phyloP scores from a whole-genome alignment of 23 tunicate genomes.

The Diplosoma virens region DNA sequence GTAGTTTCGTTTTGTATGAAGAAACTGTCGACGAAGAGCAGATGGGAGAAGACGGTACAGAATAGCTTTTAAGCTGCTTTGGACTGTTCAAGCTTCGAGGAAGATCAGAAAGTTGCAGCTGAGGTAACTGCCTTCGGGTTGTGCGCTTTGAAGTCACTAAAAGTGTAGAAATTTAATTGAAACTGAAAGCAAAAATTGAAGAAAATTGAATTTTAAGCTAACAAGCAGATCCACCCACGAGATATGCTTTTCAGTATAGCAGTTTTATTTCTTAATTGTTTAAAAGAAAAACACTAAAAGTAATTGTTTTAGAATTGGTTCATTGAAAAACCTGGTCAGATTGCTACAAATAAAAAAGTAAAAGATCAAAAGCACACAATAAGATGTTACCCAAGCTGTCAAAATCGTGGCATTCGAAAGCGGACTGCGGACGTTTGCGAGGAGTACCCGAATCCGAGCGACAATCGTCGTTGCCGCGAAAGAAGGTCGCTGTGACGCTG shows the following conservation, averaged over 20 bases:
- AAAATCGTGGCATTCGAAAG: neutral
- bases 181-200: too few species aligned
- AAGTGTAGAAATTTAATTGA: too few species aligned
- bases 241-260: too few species aligned
- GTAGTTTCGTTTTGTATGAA: constrained; percentile 59
- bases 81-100: neutral
- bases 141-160: neutral
- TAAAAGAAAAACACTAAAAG: too few species aligned
- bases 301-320: too few species aligned
- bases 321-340: too few species aligned
- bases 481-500: constrained; percentile 51
- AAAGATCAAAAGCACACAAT: too few species aligned
- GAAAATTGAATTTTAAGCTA: too few species aligned
- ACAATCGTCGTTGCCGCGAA: neutral
- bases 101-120: constrained; percentile 17
- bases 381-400: neutral
- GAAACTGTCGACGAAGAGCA: neutral
- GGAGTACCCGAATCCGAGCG: constrained; percentile 27
- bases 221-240: too few species aligned
- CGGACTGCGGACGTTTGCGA: neutral
- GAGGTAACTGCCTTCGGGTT: constrained; percentile 52
- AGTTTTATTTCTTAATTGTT: too few species aligned
- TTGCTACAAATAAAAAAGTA: too few species aligned
- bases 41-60: constrained; percentile 19
- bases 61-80: neutral